phyloP scores from a whole-genome alignment of 2,113 vertebrate genomes.

The Siniperca chuatsi region DNA sequence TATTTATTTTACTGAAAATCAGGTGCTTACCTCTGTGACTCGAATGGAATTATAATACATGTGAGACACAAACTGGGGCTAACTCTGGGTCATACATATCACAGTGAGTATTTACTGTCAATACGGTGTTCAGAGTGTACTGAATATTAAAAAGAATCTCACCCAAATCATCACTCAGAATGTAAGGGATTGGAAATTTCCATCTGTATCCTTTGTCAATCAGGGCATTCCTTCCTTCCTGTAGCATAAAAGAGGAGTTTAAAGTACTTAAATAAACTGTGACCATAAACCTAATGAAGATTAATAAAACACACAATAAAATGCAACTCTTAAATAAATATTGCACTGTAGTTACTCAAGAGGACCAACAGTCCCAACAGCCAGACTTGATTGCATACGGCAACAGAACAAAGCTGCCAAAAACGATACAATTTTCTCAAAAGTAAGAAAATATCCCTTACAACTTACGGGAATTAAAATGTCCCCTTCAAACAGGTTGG shows the following conservation, averaged over 20 bases:
- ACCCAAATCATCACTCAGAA: constrained; percentile 91
- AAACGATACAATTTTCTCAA: not conserved
- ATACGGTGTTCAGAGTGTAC: not conserved
- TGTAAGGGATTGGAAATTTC: constrained; percentile 92
- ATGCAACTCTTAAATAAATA: not conserved
- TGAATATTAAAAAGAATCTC: constrained; percentile 47
- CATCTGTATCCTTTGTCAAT: constrained; percentile 84
- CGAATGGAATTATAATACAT: not conserved
- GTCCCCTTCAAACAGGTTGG: constrained; percentile 90
- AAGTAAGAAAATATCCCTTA: not conserved
- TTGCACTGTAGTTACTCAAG: not conserved
- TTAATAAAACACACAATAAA: not conserved
- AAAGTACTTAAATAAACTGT: not conserved
- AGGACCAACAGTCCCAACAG: not conserved
- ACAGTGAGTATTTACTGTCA: not conserved
- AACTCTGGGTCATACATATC: not conserved
- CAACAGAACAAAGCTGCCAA: not conserved
- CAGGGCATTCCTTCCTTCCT: constrained; percentile 84
- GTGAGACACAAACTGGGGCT: not conserved
- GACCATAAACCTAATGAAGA: not conserved
- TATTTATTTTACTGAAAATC: not conserved
- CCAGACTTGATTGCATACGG: not conserved
- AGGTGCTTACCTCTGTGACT: not conserved
- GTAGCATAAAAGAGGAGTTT: constrained; percentile 55
- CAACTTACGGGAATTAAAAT: constrained; percentile 84